Conservation (phyloP, 2,888 invertebrate genomes). For the Agrochola lychnidis region DNA sequence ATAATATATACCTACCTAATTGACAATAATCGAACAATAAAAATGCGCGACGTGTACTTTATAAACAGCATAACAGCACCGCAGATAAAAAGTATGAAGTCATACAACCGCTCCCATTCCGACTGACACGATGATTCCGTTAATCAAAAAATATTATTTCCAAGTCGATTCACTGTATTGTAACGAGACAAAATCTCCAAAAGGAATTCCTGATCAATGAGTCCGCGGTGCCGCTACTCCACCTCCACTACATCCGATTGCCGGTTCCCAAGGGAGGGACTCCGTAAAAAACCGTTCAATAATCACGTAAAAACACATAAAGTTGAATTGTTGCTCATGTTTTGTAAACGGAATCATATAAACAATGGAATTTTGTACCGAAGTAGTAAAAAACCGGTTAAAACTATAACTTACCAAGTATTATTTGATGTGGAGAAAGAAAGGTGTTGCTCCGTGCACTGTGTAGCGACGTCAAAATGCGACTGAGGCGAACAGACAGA, state of each 20-base stretch:
- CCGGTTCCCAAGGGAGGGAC: constrained; percentile 73
- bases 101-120: constrained; percentile 76
- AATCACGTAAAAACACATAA: constrained; percentile 34
- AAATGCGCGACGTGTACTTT: constrained; percentile 46
- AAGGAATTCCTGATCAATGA: constrained; percentile 71
- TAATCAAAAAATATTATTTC: constrained; percentile 65
- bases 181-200: constrained; percentile 28
- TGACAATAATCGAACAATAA: constrained; percentile 38
- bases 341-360: constrained; percentile 21
- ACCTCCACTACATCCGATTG: constrained; percentile 65
- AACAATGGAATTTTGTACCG: constrained; percentile 34
- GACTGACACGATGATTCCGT: constrained; percentile 71
- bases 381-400: constrained; percentile 52
- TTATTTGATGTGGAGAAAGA: constrained; percentile 74
- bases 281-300: constrained; percentile 56
- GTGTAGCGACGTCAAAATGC: constrained; percentile 78
- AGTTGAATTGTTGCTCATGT: constrained; percentile 23
- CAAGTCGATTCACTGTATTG: constrained; percentile 37
- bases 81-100: constrained; percentile 72
- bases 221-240: constrained; percentile 65
- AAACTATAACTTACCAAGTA: constrained; percentile 80
- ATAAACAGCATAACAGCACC: constrained; percentile 27
- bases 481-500: constrained; percentile 76
- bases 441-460: constrained; percentile 76
- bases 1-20: not conserved